Percentiles rank a stretch among this genome's conserved stretches.
phyloP scores from a whole-genome alignment of 2,888 invertebrate genomes.

The Proisotoma minuta region DNA sequence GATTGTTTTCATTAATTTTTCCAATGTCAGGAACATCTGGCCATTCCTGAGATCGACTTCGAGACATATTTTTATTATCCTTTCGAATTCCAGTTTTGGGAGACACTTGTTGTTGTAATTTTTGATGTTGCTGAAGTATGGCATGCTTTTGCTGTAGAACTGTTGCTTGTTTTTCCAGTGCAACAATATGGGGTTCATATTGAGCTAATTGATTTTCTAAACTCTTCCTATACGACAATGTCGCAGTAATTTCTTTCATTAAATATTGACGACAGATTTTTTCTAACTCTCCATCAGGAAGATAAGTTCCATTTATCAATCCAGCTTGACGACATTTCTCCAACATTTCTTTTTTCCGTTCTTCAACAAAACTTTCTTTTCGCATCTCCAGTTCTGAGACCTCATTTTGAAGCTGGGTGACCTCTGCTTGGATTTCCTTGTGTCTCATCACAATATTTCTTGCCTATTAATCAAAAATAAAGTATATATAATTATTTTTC shows the following conservation, averaged over 20 bases:
- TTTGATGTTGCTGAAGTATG: constrained; percentile 33
- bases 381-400: constrained; percentile 68
- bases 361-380: constrained; percentile 66
- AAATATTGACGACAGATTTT: constrained; percentile 35
- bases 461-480: constrained; percentile 33
- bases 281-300: constrained; percentile 50
- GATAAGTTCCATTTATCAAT: constrained; percentile 34
- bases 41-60: constrained; percentile 83
- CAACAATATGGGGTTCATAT: constrained; percentile 71
- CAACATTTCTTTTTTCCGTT: constrained; percentile 66
- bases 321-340: constrained; percentile 61
- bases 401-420: constrained; percentile 75
- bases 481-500: background rate
- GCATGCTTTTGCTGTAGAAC: constrained; percentile 54
- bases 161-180: constrained; percentile 61
- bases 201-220: constrained; percentile 71
- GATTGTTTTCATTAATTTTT: constrained; percentile 87
- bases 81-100: constrained; percentile 14
- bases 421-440: constrained; percentile 85
- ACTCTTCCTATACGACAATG: constrained; percentile 75
- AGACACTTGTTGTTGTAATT: constrained; percentile 19
- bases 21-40: constrained; percentile 78
- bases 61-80: constrained; percentile 42
- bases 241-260: constrained; percentile 74
- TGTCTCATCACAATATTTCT: constrained; percentile 79